Evolutionary conservation across 2,797 vertebrate genomes (phyloP).

Genomic region (Choloepus didactylus): DNA sequence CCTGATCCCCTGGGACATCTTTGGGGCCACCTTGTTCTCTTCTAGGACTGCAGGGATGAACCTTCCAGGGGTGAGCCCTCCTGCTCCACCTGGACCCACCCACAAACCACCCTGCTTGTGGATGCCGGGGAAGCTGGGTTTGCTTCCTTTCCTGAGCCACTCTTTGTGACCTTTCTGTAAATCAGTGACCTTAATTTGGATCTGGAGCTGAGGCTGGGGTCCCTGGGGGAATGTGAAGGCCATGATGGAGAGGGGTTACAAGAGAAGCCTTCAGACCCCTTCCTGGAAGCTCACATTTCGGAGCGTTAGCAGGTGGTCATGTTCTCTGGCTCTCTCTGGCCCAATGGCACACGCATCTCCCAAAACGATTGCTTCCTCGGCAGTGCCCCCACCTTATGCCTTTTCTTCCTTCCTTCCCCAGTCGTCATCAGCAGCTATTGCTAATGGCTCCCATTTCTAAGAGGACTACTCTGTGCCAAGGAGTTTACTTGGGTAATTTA

Average conservation of each 20-base stretch:
- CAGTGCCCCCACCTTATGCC: neutral
- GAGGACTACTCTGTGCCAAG: neutral
- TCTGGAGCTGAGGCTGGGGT: neutral
- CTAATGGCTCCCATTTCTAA: conserved; percentile 2
- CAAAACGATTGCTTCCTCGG: neutral
- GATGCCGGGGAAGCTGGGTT: neutral
- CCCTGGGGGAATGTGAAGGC: neutral
- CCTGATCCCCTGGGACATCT: neutral
- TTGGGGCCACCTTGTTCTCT: neutral
- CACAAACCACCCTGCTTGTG: neutral
- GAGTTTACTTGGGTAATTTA: conserved; percentile 37
- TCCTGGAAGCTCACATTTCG: neutral
- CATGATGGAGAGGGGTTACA: neutral
- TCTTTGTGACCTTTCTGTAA: conserved; percentile 48
- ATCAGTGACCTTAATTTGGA: neutral
- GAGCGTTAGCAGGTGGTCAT: neutral
- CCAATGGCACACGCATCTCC: conserved; percentile 1
- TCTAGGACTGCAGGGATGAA: neutral
- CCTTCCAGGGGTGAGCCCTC: neutral
- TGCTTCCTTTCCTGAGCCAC: conserved; percentile 21
- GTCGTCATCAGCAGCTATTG: neutral
- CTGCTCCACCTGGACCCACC: neutral
- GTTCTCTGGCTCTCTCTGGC: neutral
- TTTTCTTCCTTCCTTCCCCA: conserved; percentile 39
- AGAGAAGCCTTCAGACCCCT: neutral